These are phyloP conservation scores for Dicrostonyx torquatus DNA, from an alignment of 2,797 vertebrate species.

Conservation along the genomic window DNA sequence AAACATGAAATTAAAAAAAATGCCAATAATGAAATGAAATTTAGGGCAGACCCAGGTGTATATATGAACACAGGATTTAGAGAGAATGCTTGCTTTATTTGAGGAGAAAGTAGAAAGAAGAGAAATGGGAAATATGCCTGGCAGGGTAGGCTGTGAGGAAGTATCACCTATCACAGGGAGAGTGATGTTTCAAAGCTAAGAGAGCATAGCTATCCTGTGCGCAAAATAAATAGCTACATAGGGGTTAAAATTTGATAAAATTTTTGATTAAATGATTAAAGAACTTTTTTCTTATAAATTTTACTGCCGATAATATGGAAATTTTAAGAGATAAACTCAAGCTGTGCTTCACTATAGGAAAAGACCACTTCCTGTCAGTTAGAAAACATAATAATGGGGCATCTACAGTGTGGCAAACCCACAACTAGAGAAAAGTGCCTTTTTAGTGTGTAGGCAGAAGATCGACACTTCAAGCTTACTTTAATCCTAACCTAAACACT, in stretches of 20 bases:
- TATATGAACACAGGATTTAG: not conserved
- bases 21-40: not conserved
- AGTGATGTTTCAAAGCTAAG: not conserved
- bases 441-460: not conserved
- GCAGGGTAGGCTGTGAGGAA: not conserved
- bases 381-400: not conserved
- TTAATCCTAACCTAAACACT: not conserved
- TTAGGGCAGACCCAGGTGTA: not conserved
- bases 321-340: not conserved
- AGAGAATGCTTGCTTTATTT: not conserved
- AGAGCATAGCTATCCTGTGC: not conserved
- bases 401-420: not conserved
- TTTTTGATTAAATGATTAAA: no score
- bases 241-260: not conserved
- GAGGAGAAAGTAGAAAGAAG: not conserved
- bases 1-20: not conserved
- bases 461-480: not conserved
- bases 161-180: not conserved
- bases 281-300: not conserved
- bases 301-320: not conserved
- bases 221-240: not conserved
- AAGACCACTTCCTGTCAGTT: not conserved
- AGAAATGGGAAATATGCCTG: not conserved
- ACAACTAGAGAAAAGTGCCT: not conserved
- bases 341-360: not conserved